A percentile compares a stretch with the other conserved stretches of the same genome.
Evolutionary conservation across 2,113 vertebrate genomes (phyloP).

Genomic region (Corvus hawaiiensis): DNA sequence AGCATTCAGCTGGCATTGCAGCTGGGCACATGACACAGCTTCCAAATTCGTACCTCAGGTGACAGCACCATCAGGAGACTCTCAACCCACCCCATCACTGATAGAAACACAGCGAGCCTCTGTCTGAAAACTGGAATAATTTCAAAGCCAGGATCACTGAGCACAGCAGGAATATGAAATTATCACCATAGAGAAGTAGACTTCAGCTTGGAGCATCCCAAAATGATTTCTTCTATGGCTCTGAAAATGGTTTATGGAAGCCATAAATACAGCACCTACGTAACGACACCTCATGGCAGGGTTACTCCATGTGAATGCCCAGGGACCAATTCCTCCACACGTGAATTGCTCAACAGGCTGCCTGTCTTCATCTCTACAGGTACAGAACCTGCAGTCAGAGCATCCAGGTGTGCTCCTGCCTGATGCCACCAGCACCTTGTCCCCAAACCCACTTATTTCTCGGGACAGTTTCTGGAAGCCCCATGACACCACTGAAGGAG

Average conservation of each 20-base stretch:
- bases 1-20: accelerated
- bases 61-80: neutral
- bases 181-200: conserved; percentile 12
- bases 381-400: neutral
- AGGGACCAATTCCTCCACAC: neutral
- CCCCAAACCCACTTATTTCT: neutral
- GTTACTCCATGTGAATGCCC: neutral
- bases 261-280: neutral
- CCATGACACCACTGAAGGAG: neutral
- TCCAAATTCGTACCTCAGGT: neutral
- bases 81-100: neutral
- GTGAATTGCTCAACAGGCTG: neutral
- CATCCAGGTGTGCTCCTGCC: neutral
- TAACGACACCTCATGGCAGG: neutral
- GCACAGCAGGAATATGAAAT: neutral
- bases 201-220: neutral
- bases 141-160: accelerated
- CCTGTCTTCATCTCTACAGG: neutral
- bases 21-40: neutral
- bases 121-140: neutral
- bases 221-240: neutral
- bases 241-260: neutral
- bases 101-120: neutral
- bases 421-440: neutral
- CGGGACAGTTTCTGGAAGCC: neutral